Percentiles rank a stretch among this genome's conserved stretches.
Conservation (phyloP, 2,113 vertebrate genomes). For the Hypocryptadius cinnamomeus region DNA sequence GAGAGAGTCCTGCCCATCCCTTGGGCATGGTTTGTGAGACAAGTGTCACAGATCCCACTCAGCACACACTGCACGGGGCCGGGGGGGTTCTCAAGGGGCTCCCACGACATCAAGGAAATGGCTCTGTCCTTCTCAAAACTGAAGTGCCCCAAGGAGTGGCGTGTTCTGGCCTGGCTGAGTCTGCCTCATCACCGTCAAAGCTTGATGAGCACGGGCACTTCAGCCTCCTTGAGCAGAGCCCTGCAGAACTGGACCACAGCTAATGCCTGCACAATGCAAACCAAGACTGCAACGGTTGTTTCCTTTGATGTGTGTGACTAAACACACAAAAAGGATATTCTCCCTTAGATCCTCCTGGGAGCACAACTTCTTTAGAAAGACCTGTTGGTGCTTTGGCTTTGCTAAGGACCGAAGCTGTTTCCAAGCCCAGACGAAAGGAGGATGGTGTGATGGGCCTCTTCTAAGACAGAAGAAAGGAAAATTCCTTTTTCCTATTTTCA, state of each 20-base stretch:
- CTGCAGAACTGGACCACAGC: conserved; percentile 51
- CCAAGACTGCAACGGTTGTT: conserved; percentile 20
- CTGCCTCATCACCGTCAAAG: background rate
- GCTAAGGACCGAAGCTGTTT: background rate
- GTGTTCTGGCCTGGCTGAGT: background rate
- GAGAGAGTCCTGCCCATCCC: background rate
- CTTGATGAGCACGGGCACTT: background rate
- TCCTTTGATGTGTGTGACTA: conserved; percentile 60
- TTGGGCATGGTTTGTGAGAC: background rate
- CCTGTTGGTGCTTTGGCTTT: conserved; percentile 48
- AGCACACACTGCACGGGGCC: background rate
- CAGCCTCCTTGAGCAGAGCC: conserved; percentile 32
- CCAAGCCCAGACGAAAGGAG: background rate
- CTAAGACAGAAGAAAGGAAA: conserved; percentile 15
- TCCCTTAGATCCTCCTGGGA: background rate
- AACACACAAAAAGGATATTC: conserved; percentile 44
- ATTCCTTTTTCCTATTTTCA: conserved; percentile 19
- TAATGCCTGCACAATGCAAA: conserved; percentile 48
- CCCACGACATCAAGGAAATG: background rate
- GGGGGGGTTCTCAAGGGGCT: background rate
- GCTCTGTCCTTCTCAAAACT: conserved; percentile 28
- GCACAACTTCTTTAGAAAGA: conserved; percentile 30
- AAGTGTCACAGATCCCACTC: background rate
- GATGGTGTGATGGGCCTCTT: background rate
- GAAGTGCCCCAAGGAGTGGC: background rate